Evolutionary conservation across 1,140 invertebrate genomes (phyloP), one percentile per base, ranked within the genome.

Genomic region (Brachionus koreanus): DNA sequence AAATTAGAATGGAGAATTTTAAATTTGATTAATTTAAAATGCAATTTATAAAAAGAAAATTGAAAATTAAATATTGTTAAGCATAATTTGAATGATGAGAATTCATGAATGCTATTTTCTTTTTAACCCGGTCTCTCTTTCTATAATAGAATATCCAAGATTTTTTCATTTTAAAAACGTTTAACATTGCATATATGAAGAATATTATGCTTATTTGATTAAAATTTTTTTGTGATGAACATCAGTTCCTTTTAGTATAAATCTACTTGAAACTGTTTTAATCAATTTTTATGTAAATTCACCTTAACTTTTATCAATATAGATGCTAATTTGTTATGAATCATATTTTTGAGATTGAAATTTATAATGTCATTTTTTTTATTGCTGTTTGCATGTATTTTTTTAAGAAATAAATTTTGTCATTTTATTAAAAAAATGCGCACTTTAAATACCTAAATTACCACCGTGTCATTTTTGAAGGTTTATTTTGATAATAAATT

Each of bases 61-160:
- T 67, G 63, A 67, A 35, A 67, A 37, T 33, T 33, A 35, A 13
- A 74, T 46, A 46, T 74, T 46, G 39, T 46, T 74, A 23, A 74
- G 43, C 69, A 74, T 74, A 74, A 74, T 74, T 74, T 74, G 69
- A 74, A 74, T 74, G 69, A 74, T 69, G 65, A 69, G 33, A 39
- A 69, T 69, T 69, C 65, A 39, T 57, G 49, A 69, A 37, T 39
- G 65, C 65, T 16, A 69, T 16, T 69, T 69, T 69, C 16, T n/a
- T 16, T 39, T 33, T 23, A 57, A 25, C 16, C n/a, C 49, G 49
- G 9, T 39, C 37, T 69, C 35, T 39, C 35, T 37, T 69, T 69
- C 37, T 69, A 39, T 69, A 37, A 37, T 16, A 37, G 63, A 65
- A 33, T 65, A 35, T 65, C 25, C 7, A 65, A 33, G 63, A 65